A percentile compares a stretch with the other conserved stretches of the same genome.
phyloP scores from a whole-genome alignment of 2,888 invertebrate species.

The Drosophila macrospina region DNA sequence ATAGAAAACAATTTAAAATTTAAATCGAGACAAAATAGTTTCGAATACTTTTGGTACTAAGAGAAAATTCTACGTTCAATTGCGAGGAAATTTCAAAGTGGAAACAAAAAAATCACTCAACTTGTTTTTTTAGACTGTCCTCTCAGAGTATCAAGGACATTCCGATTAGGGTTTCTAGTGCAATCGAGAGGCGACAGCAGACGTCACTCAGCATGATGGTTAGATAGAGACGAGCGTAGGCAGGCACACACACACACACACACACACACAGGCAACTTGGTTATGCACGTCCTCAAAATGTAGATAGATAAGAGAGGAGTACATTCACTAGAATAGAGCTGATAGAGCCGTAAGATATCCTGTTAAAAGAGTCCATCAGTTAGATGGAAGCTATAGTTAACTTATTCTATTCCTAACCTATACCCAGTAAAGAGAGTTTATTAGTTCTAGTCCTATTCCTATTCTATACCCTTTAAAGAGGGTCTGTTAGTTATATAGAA shows the following conservation, averaged over 20 bases:
- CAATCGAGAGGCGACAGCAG: slow-evolving; percentile 48
- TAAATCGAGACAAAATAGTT: not conserved
- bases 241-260: slow-evolving; percentile 15
- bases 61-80: not conserved
- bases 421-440: too few relatives aligned
- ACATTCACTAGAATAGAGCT: not conserved
- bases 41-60: not conserved
- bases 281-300: not conserved
- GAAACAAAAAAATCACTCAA: slow-evolving; percentile 27
- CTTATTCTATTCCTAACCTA: too few relatives aligned
- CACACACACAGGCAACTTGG: not conserved
- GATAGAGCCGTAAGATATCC: not conserved
- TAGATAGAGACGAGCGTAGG: slow-evolving; percentile 22
- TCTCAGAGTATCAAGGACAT: slow-evolving; percentile 34
- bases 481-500: too few relatives aligned
- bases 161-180: slow-evolving; percentile 40
- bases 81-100: not conserved
- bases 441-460: too few relatives aligned
- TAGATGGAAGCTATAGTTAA: too few relatives aligned
- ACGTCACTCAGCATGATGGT: slow-evolving; percentile 35
- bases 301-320: not conserved
- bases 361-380: not conserved
- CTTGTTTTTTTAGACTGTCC: slow-evolving; percentile 22
- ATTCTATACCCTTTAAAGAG: too few relatives aligned
- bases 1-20: slow-evolving; percentile 10